A percentile compares a stretch with the other conserved stretches of the same genome.
phyloP scores from a whole-genome alignment of 2,797 vertebrate genomes.

The Triplophysa bombifrons region DNA sequence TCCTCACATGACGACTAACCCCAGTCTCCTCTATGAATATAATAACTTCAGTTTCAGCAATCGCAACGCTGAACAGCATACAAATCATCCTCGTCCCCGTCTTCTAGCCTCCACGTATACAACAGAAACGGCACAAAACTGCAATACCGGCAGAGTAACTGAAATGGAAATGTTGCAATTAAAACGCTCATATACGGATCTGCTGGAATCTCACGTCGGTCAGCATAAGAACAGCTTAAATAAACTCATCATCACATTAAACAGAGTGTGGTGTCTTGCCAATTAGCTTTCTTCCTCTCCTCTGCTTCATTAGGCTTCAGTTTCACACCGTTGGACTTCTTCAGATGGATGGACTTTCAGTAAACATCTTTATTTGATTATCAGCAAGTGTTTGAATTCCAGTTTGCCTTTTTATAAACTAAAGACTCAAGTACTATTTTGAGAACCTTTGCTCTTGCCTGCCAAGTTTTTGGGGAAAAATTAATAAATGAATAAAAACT shows the following conservation, averaged over 20 bases:
- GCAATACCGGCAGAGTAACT: conserved; percentile 41
- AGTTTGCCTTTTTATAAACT: conserved; percentile 40
- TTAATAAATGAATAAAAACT: neutral
- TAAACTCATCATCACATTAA: conserved; percentile 43
- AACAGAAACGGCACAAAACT: conserved; percentile 16
- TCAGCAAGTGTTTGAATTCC: conserved; percentile 38
- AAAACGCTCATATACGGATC: conserved; percentile 45
- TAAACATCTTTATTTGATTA: conserved; percentile 36
- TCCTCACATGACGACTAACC: neutral
- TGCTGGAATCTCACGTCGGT: conserved; percentile 44
- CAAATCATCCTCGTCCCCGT: conserved; percentile 2
- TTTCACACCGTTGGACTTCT: conserved; percentile 13
- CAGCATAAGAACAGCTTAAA: conserved; percentile 40
- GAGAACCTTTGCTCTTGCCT: conserved; percentile 50
- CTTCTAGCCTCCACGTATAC: neutral
- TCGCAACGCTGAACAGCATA: conserved; percentile 28
- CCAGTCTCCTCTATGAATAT: neutral
- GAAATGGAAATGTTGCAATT: conserved; percentile 55
- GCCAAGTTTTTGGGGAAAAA: conserved; percentile 21
- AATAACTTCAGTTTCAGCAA: conserved; percentile 31
- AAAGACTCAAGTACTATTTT: conserved; percentile 49
- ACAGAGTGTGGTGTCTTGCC: conserved; percentile 24
- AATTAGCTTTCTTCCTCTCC: conserved; percentile 20
- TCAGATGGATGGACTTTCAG: conserved; percentile 37
- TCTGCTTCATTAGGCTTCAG: conserved; percentile 47